Evolutionary conservation across 1,140 invertebrate genomes (phyloP).

Genomic region (Contarinia nasturtii): DNA sequence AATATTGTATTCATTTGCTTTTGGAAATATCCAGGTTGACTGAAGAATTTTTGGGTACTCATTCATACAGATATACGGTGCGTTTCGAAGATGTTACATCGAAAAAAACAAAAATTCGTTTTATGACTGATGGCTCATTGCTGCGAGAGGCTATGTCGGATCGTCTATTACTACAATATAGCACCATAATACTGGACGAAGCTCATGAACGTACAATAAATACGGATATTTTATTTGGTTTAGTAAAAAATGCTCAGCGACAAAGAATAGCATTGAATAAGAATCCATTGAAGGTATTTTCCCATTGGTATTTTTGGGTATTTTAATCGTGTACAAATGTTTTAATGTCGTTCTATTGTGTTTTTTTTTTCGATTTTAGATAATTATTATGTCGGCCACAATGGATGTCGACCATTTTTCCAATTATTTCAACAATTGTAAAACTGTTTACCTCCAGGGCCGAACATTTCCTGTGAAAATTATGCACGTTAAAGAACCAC

Average conservation of each 20-base stretch:
- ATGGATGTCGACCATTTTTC: slow-evolving; percentile 89
- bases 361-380: slow-evolving; percentile 23
- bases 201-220: slow-evolving; percentile 93
- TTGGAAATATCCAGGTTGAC: slow-evolving; percentile 8
- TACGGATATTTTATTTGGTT: slow-evolving; percentile 79
- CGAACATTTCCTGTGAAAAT: slow-evolving; percentile 70
- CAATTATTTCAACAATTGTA: slow-evolving; percentile 72
- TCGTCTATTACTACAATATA: slow-evolving; percentile 46
- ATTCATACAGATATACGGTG: slow-evolving; percentile 59
- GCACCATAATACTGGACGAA: slow-evolving; percentile 83
- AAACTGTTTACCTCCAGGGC: slow-evolving; percentile 77
- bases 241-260: slow-evolving; percentile 61
- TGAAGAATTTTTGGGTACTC: too few species aligned
- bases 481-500: slow-evolving; percentile 49
- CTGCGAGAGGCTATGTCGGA: slow-evolving; percentile 64
- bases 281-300: slow-evolving; percentile 46
- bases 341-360: neutral
- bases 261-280: slow-evolving; percentile 38
- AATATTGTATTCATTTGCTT: too few species aligned
- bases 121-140: slow-evolving; percentile 82
- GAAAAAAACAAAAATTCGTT: slow-evolving; percentile 55
- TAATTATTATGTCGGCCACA: slow-evolving; percentile 86
- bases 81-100: slow-evolving; percentile 72
- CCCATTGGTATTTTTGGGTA: too few species aligned
- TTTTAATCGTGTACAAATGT: too few species aligned